Evolutionary conservation across 2,888 invertebrate genomes (phyloP), one percentile per base, ranked within the genome.

Genomic region (Spatulosminthurus flaviceps): DNA sequence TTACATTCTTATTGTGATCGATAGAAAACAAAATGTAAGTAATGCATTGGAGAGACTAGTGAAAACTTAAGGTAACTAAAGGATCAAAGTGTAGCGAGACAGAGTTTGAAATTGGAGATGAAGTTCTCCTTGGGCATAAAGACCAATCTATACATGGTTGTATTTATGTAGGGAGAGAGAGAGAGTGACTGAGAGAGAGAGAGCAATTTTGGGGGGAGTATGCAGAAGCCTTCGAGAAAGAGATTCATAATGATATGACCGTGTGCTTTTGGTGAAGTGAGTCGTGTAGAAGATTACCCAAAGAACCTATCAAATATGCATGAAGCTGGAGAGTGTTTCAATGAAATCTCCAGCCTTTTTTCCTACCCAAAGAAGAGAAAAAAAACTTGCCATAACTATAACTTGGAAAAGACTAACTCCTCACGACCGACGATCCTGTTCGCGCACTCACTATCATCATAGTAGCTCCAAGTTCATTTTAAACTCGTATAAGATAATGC

Each of bases 261-360:
- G 78, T 80, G 81, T 79, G 80, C 72, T 79, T 75, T 77, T 69
- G 79, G 77, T 78, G 77, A 78, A 80, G 82, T 79, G 80, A 81
- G 81, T 81, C 79, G 78, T 81, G 79, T 74, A 82, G 83, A 83
- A 84, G 84, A 84, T 84, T 84, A 84, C 83, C 83, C 83, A 82
- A 83, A 82, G 83, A 81, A 82, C 82, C 82, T 82, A 85, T 85
- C 85, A 85, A 84, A 85, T 84, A 84, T 85, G 84, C 85, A 85
- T 85, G 84, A 84, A 84, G 83, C 83, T 79, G 76, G 77, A 80
- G 74, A 74, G 78, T 67, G 79, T 81, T 80, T 73, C 67, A 83
- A 83, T 83, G 81, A 82, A 81, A 81, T 81, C 77, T 60, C 60
- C 70, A 70, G 75, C 64, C 41, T 72, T 24, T 34, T 21, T n/a